Base-by-base conservation (phyloP, 2,797 vertebrate genomes). In the Hippopotamyrus pictus region DNA sequence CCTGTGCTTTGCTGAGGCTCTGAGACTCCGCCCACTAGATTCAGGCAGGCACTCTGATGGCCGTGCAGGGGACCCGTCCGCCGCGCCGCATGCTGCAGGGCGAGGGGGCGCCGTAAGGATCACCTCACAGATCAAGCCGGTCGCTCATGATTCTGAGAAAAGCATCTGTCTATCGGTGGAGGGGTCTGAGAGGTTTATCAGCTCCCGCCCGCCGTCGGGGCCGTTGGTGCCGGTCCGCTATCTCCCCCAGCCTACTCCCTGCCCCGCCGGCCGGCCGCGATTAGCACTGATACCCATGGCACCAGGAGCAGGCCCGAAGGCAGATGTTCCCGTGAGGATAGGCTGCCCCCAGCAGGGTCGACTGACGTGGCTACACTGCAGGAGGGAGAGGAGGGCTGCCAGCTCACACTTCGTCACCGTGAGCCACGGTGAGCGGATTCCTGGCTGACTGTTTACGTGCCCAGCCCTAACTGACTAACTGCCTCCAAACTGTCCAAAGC, bases 141-240 rank as follows among this genome's bases (percentile, higher is more conserved):
- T 25, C 22, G 22, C 82, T 91, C 87, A 84, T 82, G 91, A 90
- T 94, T 94, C 92, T 91, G 17, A 92, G 92, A 94, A 92, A 86
- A 76, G 3, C 17, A 86, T 41, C 0, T 90, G 90, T 54, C 91
- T 93, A 94, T 93, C 91, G 83, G 90, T 44, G 17, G 73, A 44
- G 73, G 89, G 90, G 90, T 92, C 91, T 90, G 0, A 79, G 85
- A 54, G 90, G 90, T 94, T 96, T 96, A 96, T 96, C 95, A 94
- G 82, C 19, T 87, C 37, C 90, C 87, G 89, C 88, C 92, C 92
- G 92, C 92, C 89, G 92, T 92, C 88, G 88, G 95, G 93, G 95
- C 95, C 73, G 95, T 96, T 96, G 90, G 91, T 91, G 82, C 88
- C 5, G 87, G 69, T 90, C 88, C 79, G 1, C 91, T 96, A 96